phyloP scores from a whole-genome alignment of 92 coral and sea anemone species.

The Epizoanthus illoricatus region DNA sequence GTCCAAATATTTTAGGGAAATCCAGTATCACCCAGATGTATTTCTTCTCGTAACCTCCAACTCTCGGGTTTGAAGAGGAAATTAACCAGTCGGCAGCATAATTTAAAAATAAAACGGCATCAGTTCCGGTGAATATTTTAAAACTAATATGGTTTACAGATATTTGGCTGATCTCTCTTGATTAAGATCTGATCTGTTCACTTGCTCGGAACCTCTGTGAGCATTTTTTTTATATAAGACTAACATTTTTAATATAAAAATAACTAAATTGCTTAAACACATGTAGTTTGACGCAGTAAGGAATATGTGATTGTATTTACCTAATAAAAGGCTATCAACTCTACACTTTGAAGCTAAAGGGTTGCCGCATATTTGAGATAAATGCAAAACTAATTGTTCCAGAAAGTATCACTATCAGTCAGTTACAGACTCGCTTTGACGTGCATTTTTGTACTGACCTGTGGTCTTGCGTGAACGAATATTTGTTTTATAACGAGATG shows the following conservation, averaged over 20 bases:
- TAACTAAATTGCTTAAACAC: constrained; percentile 3
- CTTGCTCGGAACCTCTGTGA: not conserved
- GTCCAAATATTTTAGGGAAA: not conserved
- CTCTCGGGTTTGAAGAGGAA: not conserved
- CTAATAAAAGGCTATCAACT: not conserved
- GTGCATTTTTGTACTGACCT: not conserved
- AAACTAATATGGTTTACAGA: not conserved
- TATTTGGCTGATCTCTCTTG: not conserved
- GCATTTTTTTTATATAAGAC: not conserved
- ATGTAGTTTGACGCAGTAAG: not conserved
- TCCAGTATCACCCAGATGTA: not conserved
- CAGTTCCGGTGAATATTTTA: not conserved
- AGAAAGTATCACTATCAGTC: not conserved
- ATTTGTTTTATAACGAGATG: not conserved
- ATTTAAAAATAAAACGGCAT: not conserved
- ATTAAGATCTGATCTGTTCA: not conserved
- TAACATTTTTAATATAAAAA: too few species aligned
- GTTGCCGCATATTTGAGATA: too few species aligned
- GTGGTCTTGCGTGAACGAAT: not conserved
- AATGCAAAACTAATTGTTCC: not conserved
- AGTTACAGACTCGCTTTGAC: not conserved
- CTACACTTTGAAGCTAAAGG: not conserved
- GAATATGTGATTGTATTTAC: not conserved
- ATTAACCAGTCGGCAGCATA: not conserved
- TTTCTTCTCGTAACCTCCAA: too few species aligned